These are phyloP conservation scores for Caenorhabditis angaria DNA, from an alignment of 2,888 invertebrate species.

Conservation along the genomic window DNA sequence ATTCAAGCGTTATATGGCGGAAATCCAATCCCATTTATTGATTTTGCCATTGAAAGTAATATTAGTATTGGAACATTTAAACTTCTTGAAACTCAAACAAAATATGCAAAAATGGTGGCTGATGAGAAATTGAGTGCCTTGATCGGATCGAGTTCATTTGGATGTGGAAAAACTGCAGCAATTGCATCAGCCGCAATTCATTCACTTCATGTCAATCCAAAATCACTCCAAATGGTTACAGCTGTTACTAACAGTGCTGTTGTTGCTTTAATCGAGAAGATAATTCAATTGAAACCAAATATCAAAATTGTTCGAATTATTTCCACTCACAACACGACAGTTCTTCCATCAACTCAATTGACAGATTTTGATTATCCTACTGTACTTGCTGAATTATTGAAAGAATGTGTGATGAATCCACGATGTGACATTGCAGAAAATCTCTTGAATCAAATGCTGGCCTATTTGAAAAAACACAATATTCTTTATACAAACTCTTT, in stretches of 20 bases:
- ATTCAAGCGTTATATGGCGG: neutral
- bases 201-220: neutral
- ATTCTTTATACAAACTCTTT: neutral
- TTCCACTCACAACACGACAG: neutral
- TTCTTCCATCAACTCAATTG: neutral
- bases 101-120: neutral
- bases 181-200: neutral
- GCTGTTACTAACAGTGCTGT: neutral
- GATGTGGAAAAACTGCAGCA: neutral
- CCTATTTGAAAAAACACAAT: neutral
- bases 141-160: neutral
- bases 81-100: neutral
- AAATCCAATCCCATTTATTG: neutral
- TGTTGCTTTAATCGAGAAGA: neutral
- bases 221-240: neutral
- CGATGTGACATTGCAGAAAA: neutral
- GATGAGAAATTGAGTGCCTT: neutral
- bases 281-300: neutral
- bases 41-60: neutral
- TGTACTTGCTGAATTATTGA: neutral
- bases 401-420: neutral
- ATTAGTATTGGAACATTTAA: neutral
- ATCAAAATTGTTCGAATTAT: neutral
- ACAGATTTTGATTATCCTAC: neutral
- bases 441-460: neutral